phyloP scores from a whole-genome alignment of 2,888 invertebrate genomes.

The Ceratothoa steindachneri region DNA sequence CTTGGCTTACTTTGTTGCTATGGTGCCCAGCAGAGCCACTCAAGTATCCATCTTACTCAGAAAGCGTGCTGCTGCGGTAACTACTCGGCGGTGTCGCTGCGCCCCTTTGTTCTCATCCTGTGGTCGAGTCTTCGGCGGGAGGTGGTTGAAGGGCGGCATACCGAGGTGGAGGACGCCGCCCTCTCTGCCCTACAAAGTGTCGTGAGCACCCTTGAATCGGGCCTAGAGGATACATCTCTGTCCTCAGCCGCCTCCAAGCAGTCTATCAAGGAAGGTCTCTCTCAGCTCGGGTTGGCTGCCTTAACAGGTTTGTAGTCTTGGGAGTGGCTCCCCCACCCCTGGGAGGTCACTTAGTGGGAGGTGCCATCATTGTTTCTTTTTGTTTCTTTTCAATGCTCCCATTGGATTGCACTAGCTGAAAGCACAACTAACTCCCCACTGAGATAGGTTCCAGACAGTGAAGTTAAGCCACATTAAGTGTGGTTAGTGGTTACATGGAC shows the following conservation, averaged over 20 bases:
- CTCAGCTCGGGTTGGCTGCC: neutral
- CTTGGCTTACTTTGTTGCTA: no score
- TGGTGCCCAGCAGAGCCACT: no score
- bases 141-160: slow-evolving; percentile 26
- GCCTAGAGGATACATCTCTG: no score
- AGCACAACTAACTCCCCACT: no score
- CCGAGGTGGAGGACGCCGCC: slow-evolving; percentile 24
- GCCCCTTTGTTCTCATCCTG: slow-evolving; percentile 28
- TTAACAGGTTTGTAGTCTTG: slow-evolving; percentile 1
- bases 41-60: no score
- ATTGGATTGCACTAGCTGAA: no score
- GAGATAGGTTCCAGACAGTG: no score
- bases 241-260: neutral
- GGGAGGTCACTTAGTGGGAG: no score
- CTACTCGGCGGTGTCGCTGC: slow-evolving; percentile 28
- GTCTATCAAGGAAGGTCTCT: neutral
- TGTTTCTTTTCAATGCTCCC: no score
- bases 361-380: no score
- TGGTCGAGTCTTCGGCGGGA: slow-evolving; percentile 40
- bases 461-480: no score
- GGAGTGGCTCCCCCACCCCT: neutral
- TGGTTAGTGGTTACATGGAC: no score
- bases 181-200: slow-evolving; percentile 22
- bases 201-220: slow-evolving; percentile 15
- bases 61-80: slow-evolving; percentile 40